Conservation (phyloP, 2,888 invertebrate species). For the Eumacrocentrus americanus region DNA sequence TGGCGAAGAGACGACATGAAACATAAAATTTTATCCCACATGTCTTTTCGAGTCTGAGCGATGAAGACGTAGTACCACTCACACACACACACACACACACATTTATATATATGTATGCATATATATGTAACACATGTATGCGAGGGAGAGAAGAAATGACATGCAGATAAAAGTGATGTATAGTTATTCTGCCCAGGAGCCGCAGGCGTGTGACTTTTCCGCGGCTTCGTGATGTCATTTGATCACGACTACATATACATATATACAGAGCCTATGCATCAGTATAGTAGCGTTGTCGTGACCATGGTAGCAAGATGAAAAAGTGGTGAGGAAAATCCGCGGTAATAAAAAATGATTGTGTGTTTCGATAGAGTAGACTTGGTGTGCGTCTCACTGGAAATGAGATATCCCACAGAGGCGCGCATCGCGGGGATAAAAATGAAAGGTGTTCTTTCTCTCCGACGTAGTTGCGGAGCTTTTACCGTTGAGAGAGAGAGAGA, state of each 20-base stretch:
- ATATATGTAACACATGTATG: too few species aligned
- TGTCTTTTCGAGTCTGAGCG: background rate
- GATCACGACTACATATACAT: too few species aligned
- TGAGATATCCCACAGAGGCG: background rate
- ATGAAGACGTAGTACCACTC: background rate
- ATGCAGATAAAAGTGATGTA: conserved; percentile 1
- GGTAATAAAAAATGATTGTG: background rate
- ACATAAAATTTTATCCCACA: background rate
- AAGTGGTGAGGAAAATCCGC: background rate
- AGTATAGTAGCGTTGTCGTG: too few species aligned
- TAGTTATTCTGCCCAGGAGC: too few species aligned
- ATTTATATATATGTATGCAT: background rate
- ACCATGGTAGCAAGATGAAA: too few species aligned
- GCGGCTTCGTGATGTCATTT: too few species aligned
- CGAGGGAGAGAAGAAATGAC: background rate
- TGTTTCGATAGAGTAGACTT: background rate
- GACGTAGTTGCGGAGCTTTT: background rate
- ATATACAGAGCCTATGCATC: too few species aligned
- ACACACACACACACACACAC: too few species aligned
- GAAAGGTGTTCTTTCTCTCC: background rate
- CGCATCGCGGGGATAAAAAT: background rate
- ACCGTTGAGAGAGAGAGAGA: too few species aligned
- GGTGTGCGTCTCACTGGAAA: background rate
- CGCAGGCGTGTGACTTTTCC: too few species aligned
- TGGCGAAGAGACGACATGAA: background rate